These are phyloP conservation scores for Lepidocyrtinus sp. DNA, from an alignment of 2,888 invertebrate genomes.

Conservation along the genomic window DNA sequence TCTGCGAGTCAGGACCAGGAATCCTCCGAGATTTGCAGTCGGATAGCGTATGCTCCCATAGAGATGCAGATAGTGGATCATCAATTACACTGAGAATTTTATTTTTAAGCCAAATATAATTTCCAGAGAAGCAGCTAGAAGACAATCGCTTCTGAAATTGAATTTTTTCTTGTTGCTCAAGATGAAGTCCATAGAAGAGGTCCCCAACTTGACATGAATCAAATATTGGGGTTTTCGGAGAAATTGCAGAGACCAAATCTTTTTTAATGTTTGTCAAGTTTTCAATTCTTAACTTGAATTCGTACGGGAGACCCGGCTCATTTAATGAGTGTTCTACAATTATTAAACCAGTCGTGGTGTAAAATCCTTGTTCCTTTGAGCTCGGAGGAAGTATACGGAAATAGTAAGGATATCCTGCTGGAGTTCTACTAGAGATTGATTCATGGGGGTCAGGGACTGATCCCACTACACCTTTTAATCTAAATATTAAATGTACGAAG, in stretches of 20 bases:
- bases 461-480: no score
- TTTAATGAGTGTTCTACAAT: slow-evolving; percentile 20
- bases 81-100: not conserved
- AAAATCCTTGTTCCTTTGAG: not conserved
- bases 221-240: not conserved
- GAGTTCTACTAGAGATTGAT: slow-evolving; percentile 40
- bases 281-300: not conserved
- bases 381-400: not conserved
- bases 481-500: no score
- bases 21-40: slow-evolving; percentile 43
- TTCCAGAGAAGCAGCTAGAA: slow-evolving; percentile 24
- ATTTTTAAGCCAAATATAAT: not conserved
- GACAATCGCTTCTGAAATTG: slow-evolving; percentile 17
- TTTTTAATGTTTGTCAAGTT: no score
- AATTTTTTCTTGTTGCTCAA: not conserved
- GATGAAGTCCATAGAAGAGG: not conserved
- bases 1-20: slow-evolving; percentile 25
- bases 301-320: not conserved
- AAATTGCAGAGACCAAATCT: no score
- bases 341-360: slow-evolving; percentile 22
- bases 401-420: slow-evolving; percentile 44
- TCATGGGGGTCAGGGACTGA: slow-evolving; percentile 42
- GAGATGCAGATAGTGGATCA: not conserved
- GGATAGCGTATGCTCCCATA: slow-evolving; percentile 21
- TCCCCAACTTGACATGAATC: slow-evolving; percentile 8